Evolutionary conservation across 2,113 vertebrate species (phyloP), one percentile per base, ranked within the genome.

Genomic region (Paramisgurnus dabryanus): DNA sequence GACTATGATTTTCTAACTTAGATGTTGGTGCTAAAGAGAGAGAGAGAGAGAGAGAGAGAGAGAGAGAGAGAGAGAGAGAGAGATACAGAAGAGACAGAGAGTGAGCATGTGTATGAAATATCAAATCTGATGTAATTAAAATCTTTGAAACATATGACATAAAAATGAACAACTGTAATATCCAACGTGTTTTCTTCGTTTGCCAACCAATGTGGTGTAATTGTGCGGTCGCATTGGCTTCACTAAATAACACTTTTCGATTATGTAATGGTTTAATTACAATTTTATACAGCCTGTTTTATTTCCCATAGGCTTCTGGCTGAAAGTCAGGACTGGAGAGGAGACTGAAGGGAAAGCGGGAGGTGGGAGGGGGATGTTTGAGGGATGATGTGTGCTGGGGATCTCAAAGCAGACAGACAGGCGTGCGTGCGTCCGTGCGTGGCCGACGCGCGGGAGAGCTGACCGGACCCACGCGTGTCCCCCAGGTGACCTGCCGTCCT

Each of bases 381-480:
- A 12, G 27, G 27, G 27, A 34, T 34, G 27, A 34, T 34, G 27
- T 34, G 47, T 55, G 15, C 17, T 64, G 58, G 58, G 49, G 72
- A 61, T 45, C 71, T 60, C 55, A 45, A 17, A 43, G 55, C 55
- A 40, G 72, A 67, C 66, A 49, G 70, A 60, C 79, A 81, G 82
- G 61, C 50, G 45, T 40, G 43, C 27, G 71, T 47, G 63, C 49
- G 70, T n/a, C 53, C 45, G 70, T 64, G 76, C 47, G 60, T 80
- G 68, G 73, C 80, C 53, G 74, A 50, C 78, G 45, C 81, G 81
- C 76, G 22, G 45, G 60, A 76, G 57, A 82, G 74, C 70, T 82
- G 83, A 84, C 86, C 64, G 41, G 83, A 87, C 82, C 49, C 80
- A 60, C 84, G 75, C 27, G 53, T 91, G 89, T 88, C 87, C 87